Evolutionary conservation across 2,888 invertebrate genomes (phyloP).

Genomic region (Monochamus alternatus): DNA sequence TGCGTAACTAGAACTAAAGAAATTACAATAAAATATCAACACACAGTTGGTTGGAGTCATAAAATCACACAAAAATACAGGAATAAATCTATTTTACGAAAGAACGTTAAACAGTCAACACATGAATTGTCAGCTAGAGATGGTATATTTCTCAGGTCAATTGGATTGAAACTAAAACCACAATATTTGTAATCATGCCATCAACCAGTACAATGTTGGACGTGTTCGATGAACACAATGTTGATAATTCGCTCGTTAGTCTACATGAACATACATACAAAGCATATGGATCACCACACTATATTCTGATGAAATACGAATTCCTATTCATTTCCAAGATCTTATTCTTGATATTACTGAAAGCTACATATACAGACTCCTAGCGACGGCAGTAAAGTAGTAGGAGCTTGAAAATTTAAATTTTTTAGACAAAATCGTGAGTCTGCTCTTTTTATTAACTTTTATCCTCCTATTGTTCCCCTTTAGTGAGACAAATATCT

Average conservation of each 20-base stretch:
- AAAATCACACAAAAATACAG: neutral
- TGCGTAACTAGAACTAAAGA: conserved; percentile 35
- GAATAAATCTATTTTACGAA: neutral
- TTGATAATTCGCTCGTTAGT: too few relatives aligned
- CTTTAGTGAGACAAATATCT: too few relatives aligned
- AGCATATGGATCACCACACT: too few relatives aligned
- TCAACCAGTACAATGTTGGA: neutral
- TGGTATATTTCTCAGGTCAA: neutral
- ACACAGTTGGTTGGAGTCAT: neutral
- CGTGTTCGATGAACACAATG: too few relatives aligned
- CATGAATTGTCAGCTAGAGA: neutral
- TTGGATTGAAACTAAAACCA: neutral
- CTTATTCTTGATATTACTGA: conserved; percentile 37
- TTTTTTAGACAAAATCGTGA: too few relatives aligned
- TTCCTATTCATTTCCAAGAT: conserved; percentile 31
- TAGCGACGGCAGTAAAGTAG: too few relatives aligned
- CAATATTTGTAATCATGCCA: neutral
- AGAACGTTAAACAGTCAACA: neutral
- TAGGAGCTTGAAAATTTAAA: too few relatives aligned
- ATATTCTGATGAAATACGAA: neutral
- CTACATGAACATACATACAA: too few relatives aligned
- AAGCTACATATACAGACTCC: conserved; percentile 31
- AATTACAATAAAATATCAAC: conserved; percentile 17
- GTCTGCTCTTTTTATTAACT: too few relatives aligned
- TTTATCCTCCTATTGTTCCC: too few relatives aligned